Evolutionary conservation across 2,113 vertebrate genomes (phyloP).

Genomic region (Romanogobio albipinnatus): DNA sequence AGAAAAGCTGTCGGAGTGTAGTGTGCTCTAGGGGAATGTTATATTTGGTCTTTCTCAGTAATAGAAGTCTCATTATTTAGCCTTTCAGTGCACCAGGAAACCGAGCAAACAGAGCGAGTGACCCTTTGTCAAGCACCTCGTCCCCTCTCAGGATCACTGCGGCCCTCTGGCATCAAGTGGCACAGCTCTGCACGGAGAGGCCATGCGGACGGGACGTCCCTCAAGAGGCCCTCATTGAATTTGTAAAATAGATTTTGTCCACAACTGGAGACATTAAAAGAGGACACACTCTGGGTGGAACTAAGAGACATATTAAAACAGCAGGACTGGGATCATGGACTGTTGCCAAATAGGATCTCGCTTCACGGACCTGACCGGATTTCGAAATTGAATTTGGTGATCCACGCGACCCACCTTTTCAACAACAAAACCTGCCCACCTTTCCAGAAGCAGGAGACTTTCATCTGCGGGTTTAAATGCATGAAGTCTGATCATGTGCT

Average conservation of each 20-base stretch:
- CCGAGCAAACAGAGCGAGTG: slow-evolving; percentile 87
- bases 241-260: slow-evolving; percentile 62
- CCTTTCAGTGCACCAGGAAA: slow-evolving; percentile 82
- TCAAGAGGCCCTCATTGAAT: slow-evolving; percentile 58
- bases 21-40: slow-evolving; percentile 89
- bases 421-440: neutral
- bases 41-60: slow-evolving; percentile 88
- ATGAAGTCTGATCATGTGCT: slow-evolving; percentile 12
- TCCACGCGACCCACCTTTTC: slow-evolving; percentile 45
- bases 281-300: slow-evolving; percentile 67
- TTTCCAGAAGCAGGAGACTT: neutral
- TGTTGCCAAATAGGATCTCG: slow-evolving; percentile 86
- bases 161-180: slow-evolving; percentile 77
- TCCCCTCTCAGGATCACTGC: slow-evolving; percentile 83
- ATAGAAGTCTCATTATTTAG: slow-evolving; percentile 95
- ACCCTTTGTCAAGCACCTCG: slow-evolving; percentile 84
- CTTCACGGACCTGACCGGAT: slow-evolving; percentile 74
- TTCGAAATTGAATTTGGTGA: slow-evolving; percentile 68
- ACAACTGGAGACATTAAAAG: slow-evolving; percentile 64
- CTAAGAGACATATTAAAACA: slow-evolving; percentile 80
- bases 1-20: slow-evolving; percentile 84
- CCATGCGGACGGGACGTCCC: slow-evolving; percentile 56
- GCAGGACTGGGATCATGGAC: slow-evolving; percentile 79
- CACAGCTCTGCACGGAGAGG: slow-evolving; percentile 60
- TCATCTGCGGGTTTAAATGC: neutral